phyloP scores from a whole-genome alignment of 2,888 invertebrate species.

The Orchesellides sinensis region DNA sequence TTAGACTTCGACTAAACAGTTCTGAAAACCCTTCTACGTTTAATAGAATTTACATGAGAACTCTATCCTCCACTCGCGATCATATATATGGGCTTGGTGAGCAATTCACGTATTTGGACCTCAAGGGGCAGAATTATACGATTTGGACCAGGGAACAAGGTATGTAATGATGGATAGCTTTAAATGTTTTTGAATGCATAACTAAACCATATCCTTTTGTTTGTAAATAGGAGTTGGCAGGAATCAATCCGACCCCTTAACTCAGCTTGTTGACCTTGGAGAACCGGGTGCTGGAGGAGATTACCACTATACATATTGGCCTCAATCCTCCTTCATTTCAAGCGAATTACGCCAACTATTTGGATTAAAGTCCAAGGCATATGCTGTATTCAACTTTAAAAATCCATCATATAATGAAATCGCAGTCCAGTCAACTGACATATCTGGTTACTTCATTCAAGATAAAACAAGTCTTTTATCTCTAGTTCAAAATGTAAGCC shows the following conservation, averaged over 20 bases:
- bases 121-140: conserved; percentile 73
- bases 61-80: conserved; percentile 56
- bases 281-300: conserved; percentile 72
- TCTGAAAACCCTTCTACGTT: background rate
- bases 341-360: conserved; percentile 66
- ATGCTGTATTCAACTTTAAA: conserved; percentile 71
- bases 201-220: background rate
- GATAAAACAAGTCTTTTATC: conserved; percentile 59
- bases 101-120: conserved; percentile 74
- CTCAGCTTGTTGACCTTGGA: conserved; percentile 59
- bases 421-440: conserved; percentile 58
- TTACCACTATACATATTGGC: conserved; percentile 74
- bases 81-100: conserved; percentile 74
- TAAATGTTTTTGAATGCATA: background rate
- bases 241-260: conserved; percentile 62
- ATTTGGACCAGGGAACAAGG: conserved; percentile 75
- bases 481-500: conserved; percentile 69
- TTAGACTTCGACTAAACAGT: conserved; percentile 9
- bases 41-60: conserved; percentile 51
- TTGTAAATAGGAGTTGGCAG: conserved; percentile 63
- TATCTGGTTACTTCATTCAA: conserved; percentile 54
- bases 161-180: background rate
- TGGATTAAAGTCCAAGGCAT: conserved; percentile 46
- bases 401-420: conserved; percentile 63
- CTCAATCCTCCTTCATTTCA: conserved; percentile 73